Conservation (phyloP, 1,140 invertebrate genomes). For the Panagrolaimus sp. region DNA sequence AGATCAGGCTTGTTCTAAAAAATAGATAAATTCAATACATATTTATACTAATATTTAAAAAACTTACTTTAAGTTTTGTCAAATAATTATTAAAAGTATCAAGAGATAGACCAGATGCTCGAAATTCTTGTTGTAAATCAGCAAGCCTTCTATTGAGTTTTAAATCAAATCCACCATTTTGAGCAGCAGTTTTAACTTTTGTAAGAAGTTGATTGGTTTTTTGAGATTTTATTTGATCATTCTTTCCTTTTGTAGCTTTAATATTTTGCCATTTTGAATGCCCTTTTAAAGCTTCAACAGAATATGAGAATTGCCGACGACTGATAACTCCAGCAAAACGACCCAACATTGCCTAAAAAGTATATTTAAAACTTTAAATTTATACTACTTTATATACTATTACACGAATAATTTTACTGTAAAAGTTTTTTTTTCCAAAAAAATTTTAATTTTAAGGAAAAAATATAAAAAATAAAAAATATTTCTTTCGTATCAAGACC, state of each 20-base stretch:
- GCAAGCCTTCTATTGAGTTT: constrained; percentile 45
- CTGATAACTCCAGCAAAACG: not conserved
- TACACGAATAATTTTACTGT: constrained; percentile 1
- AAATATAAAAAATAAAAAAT: constrained; percentile 13
- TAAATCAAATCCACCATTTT: constrained; percentile 47
- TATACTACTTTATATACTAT: not conserved
- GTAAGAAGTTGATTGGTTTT: constrained; percentile 35
- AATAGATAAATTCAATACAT: constrained; percentile 10
- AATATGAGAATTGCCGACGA: not conserved
- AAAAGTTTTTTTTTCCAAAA: not conserved
- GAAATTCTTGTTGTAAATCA: constrained; percentile 46
- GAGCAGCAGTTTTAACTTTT: constrained; percentile 33
- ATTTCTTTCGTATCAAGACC: constrained; percentile 9
- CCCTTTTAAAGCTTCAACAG: constrained; percentile 37
- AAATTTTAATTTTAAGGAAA: constrained; percentile 1
- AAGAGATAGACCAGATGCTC: constrained; percentile 38
- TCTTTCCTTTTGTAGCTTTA: constrained; percentile 51
- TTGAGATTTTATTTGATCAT: constrained; percentile 40
- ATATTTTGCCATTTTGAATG: constrained; percentile 60
- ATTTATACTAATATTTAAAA: not conserved
- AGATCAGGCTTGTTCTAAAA: constrained; percentile 51
- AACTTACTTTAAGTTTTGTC: constrained; percentile 44
- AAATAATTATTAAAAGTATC: constrained; percentile 53
- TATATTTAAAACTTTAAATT: too few relatives aligned
- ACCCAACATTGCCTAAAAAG: too few relatives aligned